A percentile compares a stretch with the other conserved stretches of the same genome.
Evolutionary conservation across 2,113 vertebrate genomes (phyloP).

Genomic region (Grammomys dolichurus): DNA sequence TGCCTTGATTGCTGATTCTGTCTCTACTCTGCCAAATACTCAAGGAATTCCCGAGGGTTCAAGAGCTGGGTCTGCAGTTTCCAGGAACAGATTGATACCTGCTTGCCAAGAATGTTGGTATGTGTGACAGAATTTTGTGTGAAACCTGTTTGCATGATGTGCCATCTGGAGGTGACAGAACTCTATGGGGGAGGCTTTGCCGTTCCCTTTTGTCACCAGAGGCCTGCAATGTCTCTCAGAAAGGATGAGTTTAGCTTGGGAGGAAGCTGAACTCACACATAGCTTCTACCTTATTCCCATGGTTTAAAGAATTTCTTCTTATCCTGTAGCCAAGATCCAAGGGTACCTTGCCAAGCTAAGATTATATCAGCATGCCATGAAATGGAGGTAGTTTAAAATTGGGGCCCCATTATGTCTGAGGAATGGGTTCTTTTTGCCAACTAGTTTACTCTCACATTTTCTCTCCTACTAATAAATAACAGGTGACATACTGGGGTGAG

Average conservation of each 20-base stretch:
- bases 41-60: not conserved
- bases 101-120: not conserved
- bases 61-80: not conserved
- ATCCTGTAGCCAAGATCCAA: not conserved
- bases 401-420: not conserved
- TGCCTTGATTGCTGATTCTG: not conserved
- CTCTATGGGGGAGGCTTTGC: not conserved
- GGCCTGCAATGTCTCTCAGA: not conserved
- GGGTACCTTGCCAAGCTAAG: not conserved
- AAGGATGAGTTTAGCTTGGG: not conserved
- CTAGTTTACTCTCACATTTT: not conserved
- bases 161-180: not conserved
- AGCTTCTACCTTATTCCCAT: not conserved
- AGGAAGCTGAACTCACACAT: not conserved
- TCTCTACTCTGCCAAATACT: not conserved
- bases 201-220: not conserved
- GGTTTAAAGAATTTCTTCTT: not conserved
- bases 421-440: not conserved
- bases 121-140: not conserved
- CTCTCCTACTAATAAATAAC: not conserved
- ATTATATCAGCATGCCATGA: not conserved
- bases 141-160: not conserved
- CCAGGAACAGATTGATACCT: not conserved
- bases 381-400: not conserved
- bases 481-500: not conserved